phyloP scores from a whole-genome alignment of 2,888 invertebrate species.

The Lycia hirtaria region DNA sequence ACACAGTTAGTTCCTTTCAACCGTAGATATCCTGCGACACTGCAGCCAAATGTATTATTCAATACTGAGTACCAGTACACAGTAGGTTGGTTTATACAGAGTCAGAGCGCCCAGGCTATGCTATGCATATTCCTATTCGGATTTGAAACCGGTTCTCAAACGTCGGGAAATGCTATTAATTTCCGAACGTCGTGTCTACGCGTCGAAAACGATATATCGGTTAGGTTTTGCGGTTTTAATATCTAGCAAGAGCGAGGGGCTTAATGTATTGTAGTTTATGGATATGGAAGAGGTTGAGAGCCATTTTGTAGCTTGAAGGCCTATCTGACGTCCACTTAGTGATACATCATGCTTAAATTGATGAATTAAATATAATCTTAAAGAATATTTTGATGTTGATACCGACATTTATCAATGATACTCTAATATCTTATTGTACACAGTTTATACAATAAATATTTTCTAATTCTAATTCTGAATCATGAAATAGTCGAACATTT shows the following conservation, averaged over 20 bases:
- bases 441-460: too few species aligned
- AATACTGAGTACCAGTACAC: neutral
- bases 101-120: neutral
- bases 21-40: neutral
- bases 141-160: conserved; percentile 19
- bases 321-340: neutral
- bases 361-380: too few species aligned
- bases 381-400: too few species aligned
- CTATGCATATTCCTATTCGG: too few species aligned
- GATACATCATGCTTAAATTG: too few species aligned
- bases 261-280: neutral
- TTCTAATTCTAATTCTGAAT: too few species aligned
- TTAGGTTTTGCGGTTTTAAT: conserved; percentile 7
- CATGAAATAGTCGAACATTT: too few species aligned
- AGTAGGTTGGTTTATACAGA: neutral
- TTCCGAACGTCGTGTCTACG: conserved; percentile 24
- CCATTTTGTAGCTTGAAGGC: neutral
- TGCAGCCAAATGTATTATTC: conserved; percentile 3
- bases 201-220: conserved; percentile 18
- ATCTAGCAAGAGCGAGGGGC: neutral
- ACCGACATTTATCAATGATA: too few species aligned
- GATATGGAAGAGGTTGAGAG: neutral
- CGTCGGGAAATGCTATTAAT: conserved; percentile 19
- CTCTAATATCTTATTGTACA: too few species aligned
- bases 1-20: neutral